Base-by-base conservation (phyloP, 2,888 invertebrate species). In the Adela reaumurella region DNA sequence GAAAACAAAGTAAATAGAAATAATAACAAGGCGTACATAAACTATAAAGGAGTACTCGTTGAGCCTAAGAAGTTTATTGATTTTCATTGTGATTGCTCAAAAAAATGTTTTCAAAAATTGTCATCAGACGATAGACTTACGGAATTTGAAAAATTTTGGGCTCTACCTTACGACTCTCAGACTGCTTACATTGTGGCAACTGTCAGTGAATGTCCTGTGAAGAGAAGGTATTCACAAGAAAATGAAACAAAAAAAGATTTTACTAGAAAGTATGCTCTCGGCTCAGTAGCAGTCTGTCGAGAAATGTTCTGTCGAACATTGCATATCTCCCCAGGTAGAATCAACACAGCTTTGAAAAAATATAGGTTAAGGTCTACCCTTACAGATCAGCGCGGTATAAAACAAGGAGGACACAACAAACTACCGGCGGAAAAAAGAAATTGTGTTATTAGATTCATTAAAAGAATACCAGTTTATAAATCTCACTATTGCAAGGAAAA, bases 401-500 rank as follows among this genome's bases (percentile, higher is more conserved):
- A 45, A n/a, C 45, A 45, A 45, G 45, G 45, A 45, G 45, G 45
- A 6, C 19, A 45, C 20, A 45, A 45, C 16, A 45, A 20, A 14
- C 20, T 45, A 19, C 45, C 45, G 10, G 19, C 45, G 4, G 45
- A 45, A 45, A 45, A 45, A 19, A 18, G 20, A 20, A 45, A 45
- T 19, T 19, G 45, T 45, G 45, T 45, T 14, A 45, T 45, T 19
- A 45, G 45, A 45, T 45, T 45, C 20, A 19, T 45, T 2, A 45
- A 45, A 19, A 8, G 45, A 45, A 45, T 45, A 45, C 45, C 45
- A 16, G 19, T 19, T 16, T 45, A 45, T 19, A 45, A 45, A 45
- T 45, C 45, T 45, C 45, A 45, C 16, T 45, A 45, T 17, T 19
- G 45, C 11, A 45, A 45, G 20, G 45, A 45, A 45, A 45, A 45